These are phyloP conservation scores for Drosophila takahashii DNA, from an alignment of 1,140 invertebrate species.

Conservation along the genomic window DNA sequence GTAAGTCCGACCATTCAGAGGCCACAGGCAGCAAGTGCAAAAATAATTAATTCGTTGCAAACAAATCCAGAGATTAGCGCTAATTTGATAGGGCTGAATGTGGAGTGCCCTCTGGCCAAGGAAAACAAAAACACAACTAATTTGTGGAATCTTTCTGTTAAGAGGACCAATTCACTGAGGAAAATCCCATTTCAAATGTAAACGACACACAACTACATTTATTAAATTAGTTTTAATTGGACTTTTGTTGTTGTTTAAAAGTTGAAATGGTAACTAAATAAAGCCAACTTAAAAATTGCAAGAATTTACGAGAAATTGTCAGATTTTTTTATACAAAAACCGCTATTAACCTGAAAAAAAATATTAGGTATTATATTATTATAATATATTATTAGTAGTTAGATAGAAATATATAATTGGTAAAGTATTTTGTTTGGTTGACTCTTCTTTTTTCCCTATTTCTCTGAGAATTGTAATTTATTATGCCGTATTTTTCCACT, in stretches of 20 bases:
- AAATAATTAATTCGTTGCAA: constrained; percentile 72
- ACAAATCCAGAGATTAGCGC: constrained; percentile 56
- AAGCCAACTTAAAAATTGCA: too few species aligned
- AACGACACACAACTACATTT: neutral
- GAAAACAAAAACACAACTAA: constrained; percentile 28
- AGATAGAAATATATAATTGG: too few species aligned
- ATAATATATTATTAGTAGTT: too few species aligned
- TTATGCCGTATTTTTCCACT: neutral
- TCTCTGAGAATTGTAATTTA: too few species aligned
- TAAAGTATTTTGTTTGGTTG: too few species aligned
- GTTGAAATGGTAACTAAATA: too few species aligned
- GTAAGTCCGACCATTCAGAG: constrained; percentile 3
- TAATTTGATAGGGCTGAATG: constrained; percentile 62
- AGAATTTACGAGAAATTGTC: too few species aligned
- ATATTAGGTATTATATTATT: too few species aligned
- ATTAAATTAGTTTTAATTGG: neutral
- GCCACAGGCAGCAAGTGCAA: constrained; percentile 57
- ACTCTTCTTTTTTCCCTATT: too few species aligned
- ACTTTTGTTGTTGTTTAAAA: too few species aligned
- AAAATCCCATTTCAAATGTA: neutral
- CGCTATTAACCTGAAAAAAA: too few species aligned
- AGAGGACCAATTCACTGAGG: neutral
- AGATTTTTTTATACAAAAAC: too few species aligned
- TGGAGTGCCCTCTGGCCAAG: constrained; percentile 34
- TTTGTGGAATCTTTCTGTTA: constrained; percentile 20